Evolutionary conservation across 37 sponge, comb jelly and placozoan species (phyloP).

Genomic region (Amphimedon queenslandica): DNA sequence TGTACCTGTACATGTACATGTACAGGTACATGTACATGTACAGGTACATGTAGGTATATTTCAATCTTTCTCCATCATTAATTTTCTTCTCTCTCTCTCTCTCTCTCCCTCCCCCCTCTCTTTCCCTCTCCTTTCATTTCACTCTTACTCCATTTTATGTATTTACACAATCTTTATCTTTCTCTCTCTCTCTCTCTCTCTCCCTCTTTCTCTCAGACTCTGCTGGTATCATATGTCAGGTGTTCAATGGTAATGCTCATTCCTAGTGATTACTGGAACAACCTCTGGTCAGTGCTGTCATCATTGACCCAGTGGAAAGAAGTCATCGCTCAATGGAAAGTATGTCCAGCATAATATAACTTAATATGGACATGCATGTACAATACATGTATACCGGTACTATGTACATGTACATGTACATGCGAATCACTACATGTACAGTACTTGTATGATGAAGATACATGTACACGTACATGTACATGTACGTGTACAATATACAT

Average conservation of each 20-base stretch:
- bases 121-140: background rate
- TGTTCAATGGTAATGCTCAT: slow-evolving; percentile 52
- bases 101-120: slow-evolving; percentile 33
- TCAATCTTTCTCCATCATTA: background rate
- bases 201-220: slow-evolving; percentile 42
- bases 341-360: too few species aligned
- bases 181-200: background rate
- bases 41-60: too few species aligned
- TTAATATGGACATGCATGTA: too few species aligned
- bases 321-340: slow-evolving; percentile 78
- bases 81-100: slow-evolving; percentile 14
- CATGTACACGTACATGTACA: too few species aligned
- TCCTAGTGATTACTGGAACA: slow-evolving; percentile 66
- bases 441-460: too few species aligned
- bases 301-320: slow-evolving; percentile 71
- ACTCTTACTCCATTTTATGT: background rate
- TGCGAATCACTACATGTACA: too few species aligned
- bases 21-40: too few species aligned
- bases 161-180: background rate
- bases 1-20: too few species aligned
- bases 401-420: too few species aligned
- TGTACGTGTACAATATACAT: too few species aligned
- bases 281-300: slow-evolving; percentile 42
- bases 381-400: too few species aligned
- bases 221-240: slow-evolving; percentile 74